phyloP scores from a whole-genome alignment of 2,113 vertebrate genomes.

The Dicerorhinus sumatrensis region DNA sequence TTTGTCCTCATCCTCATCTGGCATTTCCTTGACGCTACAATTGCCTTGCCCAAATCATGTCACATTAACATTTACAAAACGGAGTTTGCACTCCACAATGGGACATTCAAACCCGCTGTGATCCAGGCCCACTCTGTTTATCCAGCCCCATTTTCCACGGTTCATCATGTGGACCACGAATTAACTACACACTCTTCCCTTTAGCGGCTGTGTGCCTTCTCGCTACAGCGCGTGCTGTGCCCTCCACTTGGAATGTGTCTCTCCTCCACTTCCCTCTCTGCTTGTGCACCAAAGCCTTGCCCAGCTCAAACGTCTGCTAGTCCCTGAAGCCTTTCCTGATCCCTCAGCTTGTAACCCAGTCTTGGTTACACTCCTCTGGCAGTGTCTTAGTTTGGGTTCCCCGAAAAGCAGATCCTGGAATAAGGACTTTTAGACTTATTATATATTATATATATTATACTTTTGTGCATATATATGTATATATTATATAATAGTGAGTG shows the following conservation, averaged over 20 bases:
- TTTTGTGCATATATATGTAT: too few relatives aligned
- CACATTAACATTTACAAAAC: neutral
- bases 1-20: neutral
- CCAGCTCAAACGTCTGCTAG: neutral
- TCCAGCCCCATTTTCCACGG: neutral
- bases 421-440: neutral
- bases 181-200: accelerated
- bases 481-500: neutral
- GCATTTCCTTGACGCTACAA: too few relatives aligned
- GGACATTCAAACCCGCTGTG: too few relatives aligned
- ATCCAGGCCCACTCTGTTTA: neutral
- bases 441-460: too few relatives aligned
- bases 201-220: neutral
- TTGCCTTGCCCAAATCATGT: neutral
- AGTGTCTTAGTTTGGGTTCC: neutral
- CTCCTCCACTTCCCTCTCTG: neutral
- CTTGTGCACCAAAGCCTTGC: neutral
- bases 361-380: neutral
- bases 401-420: neutral
- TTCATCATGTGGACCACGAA: neutral
- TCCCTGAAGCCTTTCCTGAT: neutral
- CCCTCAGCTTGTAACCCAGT: neutral
- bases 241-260: neutral
- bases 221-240: neutral
- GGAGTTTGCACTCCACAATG: neutral